A percentile compares a stretch with the other conserved stretches of the same genome.
Conservation (phyloP, 2,888 invertebrate species). For the Plutella xylostella region DNA sequence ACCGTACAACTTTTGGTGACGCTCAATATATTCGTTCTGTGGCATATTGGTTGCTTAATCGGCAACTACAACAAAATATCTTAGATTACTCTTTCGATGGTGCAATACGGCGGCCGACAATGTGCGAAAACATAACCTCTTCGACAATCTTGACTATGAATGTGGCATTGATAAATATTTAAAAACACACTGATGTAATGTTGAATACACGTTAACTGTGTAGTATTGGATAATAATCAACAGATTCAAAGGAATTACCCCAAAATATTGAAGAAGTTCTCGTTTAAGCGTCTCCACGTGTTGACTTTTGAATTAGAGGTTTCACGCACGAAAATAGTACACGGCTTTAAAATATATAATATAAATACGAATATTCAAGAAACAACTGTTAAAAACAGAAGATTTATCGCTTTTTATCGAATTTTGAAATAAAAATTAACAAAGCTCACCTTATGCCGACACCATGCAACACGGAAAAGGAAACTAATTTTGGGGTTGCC, state of each 20-base stretch:
- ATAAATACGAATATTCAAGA: background rate
- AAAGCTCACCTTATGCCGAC: constrained; percentile 62
- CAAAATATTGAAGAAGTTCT: background rate
- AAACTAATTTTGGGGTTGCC: too few species aligned
- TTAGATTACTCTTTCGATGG: constrained; percentile 12
- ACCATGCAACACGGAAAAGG: constrained; percentile 68
- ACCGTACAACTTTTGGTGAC: constrained; percentile 96
- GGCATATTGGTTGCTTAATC: constrained; percentile 81
- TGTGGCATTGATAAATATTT: background rate
- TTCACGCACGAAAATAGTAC: background rate
- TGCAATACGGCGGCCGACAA: background rate
- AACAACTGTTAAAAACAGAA: too few species aligned
- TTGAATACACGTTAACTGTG: background rate
- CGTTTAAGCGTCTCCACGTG: background rate
- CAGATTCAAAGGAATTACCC: too few species aligned
- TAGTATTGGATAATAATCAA: too few species aligned
- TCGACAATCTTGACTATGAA: background rate
- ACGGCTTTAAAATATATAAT: background rate
- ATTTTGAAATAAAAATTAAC: background rate
- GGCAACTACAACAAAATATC: constrained; percentile 67
- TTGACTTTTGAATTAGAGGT: background rate
- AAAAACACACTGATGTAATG: background rate
- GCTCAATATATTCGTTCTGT: constrained; percentile 99
- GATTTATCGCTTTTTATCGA: too few species aligned
- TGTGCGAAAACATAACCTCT: constrained; percentile 6